Evolutionary conservation across 2,113 vertebrate genomes (phyloP).

Genomic region (Festucalex cinctus): DNA sequence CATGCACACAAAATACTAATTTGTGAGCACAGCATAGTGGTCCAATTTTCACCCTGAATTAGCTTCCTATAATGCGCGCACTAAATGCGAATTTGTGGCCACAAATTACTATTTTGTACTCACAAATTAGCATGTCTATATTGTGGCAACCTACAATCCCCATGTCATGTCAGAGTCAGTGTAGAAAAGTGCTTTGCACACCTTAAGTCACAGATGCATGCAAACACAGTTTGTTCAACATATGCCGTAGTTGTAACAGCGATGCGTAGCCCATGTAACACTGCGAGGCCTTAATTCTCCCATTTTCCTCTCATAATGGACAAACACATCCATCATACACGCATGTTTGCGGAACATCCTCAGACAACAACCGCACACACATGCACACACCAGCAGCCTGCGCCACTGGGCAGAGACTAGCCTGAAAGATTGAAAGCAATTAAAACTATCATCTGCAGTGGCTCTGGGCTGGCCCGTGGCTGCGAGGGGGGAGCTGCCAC

Average conservation of each 20-base stretch:
- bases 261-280: slow-evolving; percentile 46
- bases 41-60: too few species aligned
- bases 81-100: too few species aligned
- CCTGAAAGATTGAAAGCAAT: slow-evolving; percentile 86
- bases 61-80: too few species aligned
- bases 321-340: slow-evolving; percentile 61
- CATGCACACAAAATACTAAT: too few species aligned
- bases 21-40: too few species aligned
- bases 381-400: slow-evolving; percentile 58
- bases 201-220: not conserved
- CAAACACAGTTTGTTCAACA: slow-evolving; percentile 19
- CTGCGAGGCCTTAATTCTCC: slow-evolving; percentile 55
- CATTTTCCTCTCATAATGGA: slow-evolving; percentile 45
- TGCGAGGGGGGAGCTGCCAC: slow-evolving; percentile 78
- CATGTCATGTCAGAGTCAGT: not conserved
- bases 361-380: slow-evolving; percentile 43
- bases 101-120: too few species aligned
- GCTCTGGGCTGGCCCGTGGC: slow-evolving; percentile 79
- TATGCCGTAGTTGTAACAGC: slow-evolving; percentile 22
- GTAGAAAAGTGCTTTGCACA: too few species aligned
- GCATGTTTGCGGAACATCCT: slow-evolving; percentile 50
- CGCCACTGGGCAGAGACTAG: slow-evolving; percentile 78
- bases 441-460: slow-evolving; percentile 86
- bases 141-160: too few species aligned
- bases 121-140: too few species aligned